Base-by-base conservation (phyloP, 2,888 invertebrate genomes). In the Pomacea canaliculata region DNA sequence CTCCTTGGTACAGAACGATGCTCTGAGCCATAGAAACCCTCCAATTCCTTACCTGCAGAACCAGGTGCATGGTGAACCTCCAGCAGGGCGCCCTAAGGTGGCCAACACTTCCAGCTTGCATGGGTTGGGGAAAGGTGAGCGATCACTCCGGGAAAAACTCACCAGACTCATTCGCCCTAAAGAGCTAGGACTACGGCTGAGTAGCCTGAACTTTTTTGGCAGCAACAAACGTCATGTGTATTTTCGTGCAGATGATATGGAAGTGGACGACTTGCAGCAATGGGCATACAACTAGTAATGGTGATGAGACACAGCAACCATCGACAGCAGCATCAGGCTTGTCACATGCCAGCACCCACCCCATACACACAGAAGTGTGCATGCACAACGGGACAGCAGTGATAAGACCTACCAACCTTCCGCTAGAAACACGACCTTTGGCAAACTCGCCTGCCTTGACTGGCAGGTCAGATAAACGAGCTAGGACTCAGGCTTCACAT, bases 31-130 rank as follows among this genome's bases (percentile, higher is more conserved):
- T 37, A 80, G 85, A 59, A 84, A 86, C 62, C 84, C 87, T 23
- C 94, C 94, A 0, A 94, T 94, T 81, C 94, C 95, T 0, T 95
- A 94, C 84, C 93, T 95, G 0, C 95, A 94, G 83, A 95, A 95
- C 86, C 94, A 94, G 73, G 95, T 95, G 48, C 94, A 93, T 76
- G 91, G 75, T 89, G 84, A 83, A 49, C 71, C 69, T 13, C 75
- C 76, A 68, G 83, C 84, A 56, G 82, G 86, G 7, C 83, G 89
- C 49, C 90, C 91, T 1, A 91, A 91, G 81, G 86, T 90, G 77
- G 89, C 90, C n/a, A 91, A 91, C 80, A 84, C 90, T 59, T 70
- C 74, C 56, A 72, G 59, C 70, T n/a, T 71, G 51, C 76, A 77
- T 19, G 65, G 72, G 49, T 73, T 73, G 37, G 68, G 76, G 3